Conservation (phyloP, 2,797 vertebrate genomes). For the Falco columbarius region DNA sequence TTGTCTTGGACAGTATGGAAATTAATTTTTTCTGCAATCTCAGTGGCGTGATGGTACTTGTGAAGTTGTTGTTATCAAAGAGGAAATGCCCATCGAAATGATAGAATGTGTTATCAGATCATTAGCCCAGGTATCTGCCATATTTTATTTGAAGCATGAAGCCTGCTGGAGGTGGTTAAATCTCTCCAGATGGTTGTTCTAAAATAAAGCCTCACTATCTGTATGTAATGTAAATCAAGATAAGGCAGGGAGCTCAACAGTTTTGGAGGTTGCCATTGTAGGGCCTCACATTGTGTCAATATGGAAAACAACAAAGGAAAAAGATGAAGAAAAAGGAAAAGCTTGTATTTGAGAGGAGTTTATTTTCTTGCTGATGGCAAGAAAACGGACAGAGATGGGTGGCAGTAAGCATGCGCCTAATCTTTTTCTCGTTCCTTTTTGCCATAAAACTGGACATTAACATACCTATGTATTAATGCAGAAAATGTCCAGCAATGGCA, state of each 20-base stretch:
- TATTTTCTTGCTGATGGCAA: not conserved
- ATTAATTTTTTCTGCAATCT: slow-evolving; percentile 7
- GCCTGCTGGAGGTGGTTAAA: not conserved
- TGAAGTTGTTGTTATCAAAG: not conserved
- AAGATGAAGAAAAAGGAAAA: not conserved
- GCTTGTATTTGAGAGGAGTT: not conserved
- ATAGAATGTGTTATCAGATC: slow-evolving; percentile 33
- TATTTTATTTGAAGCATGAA: slow-evolving; percentile 45
- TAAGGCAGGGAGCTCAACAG: not conserved
- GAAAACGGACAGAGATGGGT: not conserved
- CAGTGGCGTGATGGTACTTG: not conserved
- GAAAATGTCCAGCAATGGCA: not conserved
- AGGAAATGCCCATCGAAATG: slow-evolving; percentile 7
- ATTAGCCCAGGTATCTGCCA: not conserved
- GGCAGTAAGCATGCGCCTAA: not conserved
- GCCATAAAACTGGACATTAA: not conserved
- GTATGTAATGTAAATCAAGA: slow-evolving; percentile 1
- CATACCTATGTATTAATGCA: not conserved
- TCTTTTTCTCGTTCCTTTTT: not conserved
- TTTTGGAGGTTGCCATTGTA: not conserved
- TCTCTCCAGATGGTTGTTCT: slow-evolving; percentile 11
- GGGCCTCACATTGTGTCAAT: not conserved
- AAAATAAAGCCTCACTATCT: slow-evolving; percentile 2
- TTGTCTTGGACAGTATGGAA: slow-evolving; percentile 23
- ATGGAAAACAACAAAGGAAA: not conserved